Base-by-base conservation (phyloP, 1,140 invertebrate genomes). In the Eupristina koningsbergeri region DNA sequence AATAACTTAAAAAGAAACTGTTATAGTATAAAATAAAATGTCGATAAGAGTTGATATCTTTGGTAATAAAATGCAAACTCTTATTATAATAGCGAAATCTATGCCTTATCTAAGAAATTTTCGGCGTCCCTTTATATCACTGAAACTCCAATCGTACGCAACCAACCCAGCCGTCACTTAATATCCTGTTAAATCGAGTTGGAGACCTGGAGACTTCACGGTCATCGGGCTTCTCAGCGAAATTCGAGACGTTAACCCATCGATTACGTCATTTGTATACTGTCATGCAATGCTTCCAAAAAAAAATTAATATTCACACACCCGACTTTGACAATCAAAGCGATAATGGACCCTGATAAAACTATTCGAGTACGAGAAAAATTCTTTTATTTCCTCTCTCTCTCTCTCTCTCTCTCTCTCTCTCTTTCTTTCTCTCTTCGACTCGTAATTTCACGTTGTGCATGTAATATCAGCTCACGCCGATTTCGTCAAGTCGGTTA, bases 111-210 rank as follows among this genome's bases (percentile, higher is more conserved):
- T 64, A 22, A 67, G 61, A 31, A 79, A 45, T 69, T 79, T 67
- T 79, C 22, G 31, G 77, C 50, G 15, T 47, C 45, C 71, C 73
- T 47, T 71, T 71, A 71, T 26, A 71, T 36, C 36, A 76, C 61
- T 17, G 50, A 58, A 29, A 29, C 78, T 80, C 34, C 1, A 1
- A 26, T 26, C 17, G 53, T 58, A 22, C 74, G 61, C 13, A 17
- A 88, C 86, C 36, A 41, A 71, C 36, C n/a, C n/a, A n/a, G n/a
- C 36, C 67, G 86, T 87, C 58, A 82, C 58, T 63, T 64, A 82
- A 82, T 76, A 82, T 82, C 41, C 61, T 75, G 39, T 61, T 53
- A 61, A 81, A 81, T 81, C n/a, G n/a, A n/a, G n/a, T n/a, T n/a
- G n/a, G n/a, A n/a, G n/a, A n/a, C n/a, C n/a, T 75, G 71, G 53